These are phyloP conservation scores for Rhyacichthys aspro DNA, from an alignment of 2,797 vertebrate genomes.

Conservation along the genomic window DNA sequence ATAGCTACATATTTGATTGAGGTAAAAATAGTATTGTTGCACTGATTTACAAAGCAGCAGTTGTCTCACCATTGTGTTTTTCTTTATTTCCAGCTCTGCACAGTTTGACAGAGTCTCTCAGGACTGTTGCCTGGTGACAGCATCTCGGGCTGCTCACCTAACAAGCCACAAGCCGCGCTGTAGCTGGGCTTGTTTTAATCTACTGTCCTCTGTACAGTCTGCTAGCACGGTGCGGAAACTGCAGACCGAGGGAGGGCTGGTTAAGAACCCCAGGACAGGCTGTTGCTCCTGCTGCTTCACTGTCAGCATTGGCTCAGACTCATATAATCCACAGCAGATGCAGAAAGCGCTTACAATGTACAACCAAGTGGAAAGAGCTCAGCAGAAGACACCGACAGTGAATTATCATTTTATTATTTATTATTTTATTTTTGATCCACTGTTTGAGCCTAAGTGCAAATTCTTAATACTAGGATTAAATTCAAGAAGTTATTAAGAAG, in stretches of 20 bases:
- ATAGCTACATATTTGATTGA: not conserved
- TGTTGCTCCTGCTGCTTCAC: constrained; percentile 31
- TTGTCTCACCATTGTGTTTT: constrained; percentile 12
- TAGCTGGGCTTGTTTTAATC: constrained; percentile 3
- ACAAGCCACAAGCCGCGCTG: constrained; percentile 26
- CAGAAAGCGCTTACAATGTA: constrained; percentile 14
- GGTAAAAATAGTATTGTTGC: not conserved
- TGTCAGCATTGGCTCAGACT: constrained; percentile 28
- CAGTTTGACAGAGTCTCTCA: constrained; percentile 15
- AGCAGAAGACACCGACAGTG: constrained; percentile 11
- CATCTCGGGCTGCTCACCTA: constrained; percentile 24
- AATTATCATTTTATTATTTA: constrained; percentile 31
- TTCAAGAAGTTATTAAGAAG: no score
- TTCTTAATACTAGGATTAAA: no score
- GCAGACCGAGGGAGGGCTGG: not conserved
- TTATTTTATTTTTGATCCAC: not conserved
- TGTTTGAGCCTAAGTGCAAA: not conserved
- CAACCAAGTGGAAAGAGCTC: constrained; percentile 19
- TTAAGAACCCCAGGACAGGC: constrained; percentile 16
- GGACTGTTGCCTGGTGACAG: constrained; percentile 56
- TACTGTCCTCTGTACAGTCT: constrained; percentile 14
- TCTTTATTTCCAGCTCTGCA: constrained; percentile 14
- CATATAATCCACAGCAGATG: constrained; percentile 18
- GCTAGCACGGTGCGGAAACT: constrained; percentile 11
- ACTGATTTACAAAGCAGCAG: not conserved